These are phyloP conservation scores for Acleris holmiana DNA, from an alignment of 2,888 invertebrate genomes.

Conservation along the genomic window DNA sequence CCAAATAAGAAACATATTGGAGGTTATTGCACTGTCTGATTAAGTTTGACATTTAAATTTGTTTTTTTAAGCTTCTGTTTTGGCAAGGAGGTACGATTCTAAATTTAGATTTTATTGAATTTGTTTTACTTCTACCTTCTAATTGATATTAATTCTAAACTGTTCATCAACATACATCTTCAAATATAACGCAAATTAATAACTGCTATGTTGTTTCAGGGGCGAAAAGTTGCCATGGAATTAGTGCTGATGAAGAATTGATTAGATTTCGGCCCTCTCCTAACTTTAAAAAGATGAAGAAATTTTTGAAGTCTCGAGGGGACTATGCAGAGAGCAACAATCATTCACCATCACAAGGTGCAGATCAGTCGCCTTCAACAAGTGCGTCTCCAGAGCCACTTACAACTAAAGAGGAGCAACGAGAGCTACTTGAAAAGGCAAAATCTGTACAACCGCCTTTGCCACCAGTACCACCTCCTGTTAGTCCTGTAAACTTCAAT, in stretches of 20 bases:
- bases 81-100: neutral
- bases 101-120: too few species aligned
- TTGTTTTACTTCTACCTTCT: too few species aligned
- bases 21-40: neutral
- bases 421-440: slow-evolving; percentile 18
- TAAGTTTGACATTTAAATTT: neutral
- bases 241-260: slow-evolving; percentile 52
- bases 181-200: too few species aligned
- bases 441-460: slow-evolving; percentile 54
- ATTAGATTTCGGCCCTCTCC: slow-evolving; percentile 63
- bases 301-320: slow-evolving; percentile 60
- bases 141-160: too few species aligned
- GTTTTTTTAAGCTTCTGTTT: neutral
- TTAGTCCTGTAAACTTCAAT: slow-evolving; percentile 40
- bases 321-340: slow-evolving; percentile 47
- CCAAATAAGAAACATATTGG: neutral
- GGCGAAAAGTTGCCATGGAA: slow-evolving; percentile 27
- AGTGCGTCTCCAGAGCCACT: slow-evolving; percentile 11
- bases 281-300: slow-evolving; percentile 70
- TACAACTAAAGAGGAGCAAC: slow-evolving; percentile 24
- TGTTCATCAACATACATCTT: too few species aligned
- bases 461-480: slow-evolving; percentile 55
- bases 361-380: slow-evolving; percentile 5
- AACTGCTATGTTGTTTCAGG: too few species aligned
- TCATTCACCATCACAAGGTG: slow-evolving; percentile 30